Evolutionary conservation across 2,797 vertebrate species (phyloP), one percentile per base, ranked within the genome.

Genomic region (Sebastes cheni): DNA sequence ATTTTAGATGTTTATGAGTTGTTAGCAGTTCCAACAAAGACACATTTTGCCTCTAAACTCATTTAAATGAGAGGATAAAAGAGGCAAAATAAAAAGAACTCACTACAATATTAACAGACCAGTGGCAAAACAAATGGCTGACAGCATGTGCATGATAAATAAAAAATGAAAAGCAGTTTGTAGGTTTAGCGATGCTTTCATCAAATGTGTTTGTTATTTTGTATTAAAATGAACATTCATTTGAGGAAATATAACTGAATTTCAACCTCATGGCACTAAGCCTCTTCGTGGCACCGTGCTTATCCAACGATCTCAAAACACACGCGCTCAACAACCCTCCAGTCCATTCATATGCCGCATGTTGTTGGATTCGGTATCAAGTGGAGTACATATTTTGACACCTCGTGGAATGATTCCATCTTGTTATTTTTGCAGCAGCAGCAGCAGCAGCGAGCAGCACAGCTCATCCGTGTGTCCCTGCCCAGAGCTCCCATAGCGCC

Each of bases 351-450:
- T 75, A 60, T 59, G 79, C 75, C 68, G 20, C 54, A 52, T 70
- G 81, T 72, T 68, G 74, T 71, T 81, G 76, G 73, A 80, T 72
- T 85, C 58, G 42, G 64, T 83, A 81, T 86, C 79, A 71, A 75
- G 75, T 84, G 52, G 73, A 80, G 58, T 67, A 79, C 72, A 88
- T 76, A 87, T 83, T 88, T 84, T 87, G 77, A 87, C 85, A 86
- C 85, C 78, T 54, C 16, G 25, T 79, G 80, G 82, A 86, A 86
- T 86, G 80, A 85, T 50, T 89, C 75, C 77, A 83, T 84, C 75
- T 75, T 67, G 84, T 86, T 91, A 90, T 90, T 88, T 90, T 89
- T 91, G 89, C 74, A 54, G 61, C 2, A 22, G 46, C 18, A 20
- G 34, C 34, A 34, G 34, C 36, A 39, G 36, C 34, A 36, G 34